Base-by-base conservation (phyloP, 2,113 vertebrate genomes). In the Equus przewalskii region DNA sequence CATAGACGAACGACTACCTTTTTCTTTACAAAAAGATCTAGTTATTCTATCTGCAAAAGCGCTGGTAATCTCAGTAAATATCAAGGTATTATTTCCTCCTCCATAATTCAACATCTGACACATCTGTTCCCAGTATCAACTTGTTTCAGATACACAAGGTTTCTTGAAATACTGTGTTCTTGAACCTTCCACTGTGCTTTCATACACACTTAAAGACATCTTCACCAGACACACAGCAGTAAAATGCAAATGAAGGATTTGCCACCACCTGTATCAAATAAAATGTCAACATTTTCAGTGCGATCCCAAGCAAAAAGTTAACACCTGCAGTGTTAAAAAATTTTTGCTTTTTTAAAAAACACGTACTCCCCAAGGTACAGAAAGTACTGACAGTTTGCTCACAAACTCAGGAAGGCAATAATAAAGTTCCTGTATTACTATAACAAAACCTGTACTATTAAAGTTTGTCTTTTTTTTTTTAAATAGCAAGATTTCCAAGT, bases 41-140 rank as follows among this genome's bases (percentile, higher is more conserved):
- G 7, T 33, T 79, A 84, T 19, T 96, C n/a, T 64, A 19, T 93
- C 65, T 30, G 33, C 16, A 70, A 92, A 75, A 89, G 41, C 41
- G 33, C 16, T 14, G 14, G 30, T 58, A 87, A 95, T 70, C 58
- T 89, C 56, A 84, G 49, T 36, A 88, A 84, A 79, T 69, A 84
- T 18, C 84, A 89, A 72, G 62, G 69, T 69, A 93, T 58, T 62
- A 60, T 64, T 94, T 83, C 54, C 81, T 93, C 36, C 44, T 44
- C 26, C 16, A 65, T 51, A 87, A 79, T 36, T 72, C 91, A 95
- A 69, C 11, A 91, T 18, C 6, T 67, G 30, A 65, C 3, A 75
- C 2, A 2, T 79, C 81, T 95, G 8, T 70, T 69, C 19, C 64
- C 3, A 51, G 1, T n/a, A 94, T 67, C 82, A 72, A 60, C 33